Percentiles rank a stretch among this genome's conserved stretches.
phyloP scores from a whole-genome alignment of 2,113 vertebrate genomes.

The Hippocampus zosterae region DNA sequence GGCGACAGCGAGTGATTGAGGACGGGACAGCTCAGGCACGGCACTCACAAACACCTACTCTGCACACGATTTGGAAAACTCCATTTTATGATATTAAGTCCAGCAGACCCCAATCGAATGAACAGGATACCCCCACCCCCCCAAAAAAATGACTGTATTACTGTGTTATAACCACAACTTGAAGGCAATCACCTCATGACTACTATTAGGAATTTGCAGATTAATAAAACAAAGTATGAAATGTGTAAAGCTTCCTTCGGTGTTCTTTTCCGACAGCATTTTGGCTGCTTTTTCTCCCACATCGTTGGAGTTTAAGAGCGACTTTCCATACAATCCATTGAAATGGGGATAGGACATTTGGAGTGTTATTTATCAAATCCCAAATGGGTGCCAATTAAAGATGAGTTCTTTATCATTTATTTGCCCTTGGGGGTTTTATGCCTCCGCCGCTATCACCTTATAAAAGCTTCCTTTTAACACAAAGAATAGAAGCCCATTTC shows the following conservation, averaged over 20 bases:
- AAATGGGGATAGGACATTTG: slow-evolving; percentile 61
- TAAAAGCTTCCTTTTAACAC: slow-evolving; percentile 75
- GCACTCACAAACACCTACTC: background rate
- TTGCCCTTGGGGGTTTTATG: slow-evolving; percentile 73
- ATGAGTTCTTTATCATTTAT: slow-evolving; percentile 72
- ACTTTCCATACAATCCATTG: slow-evolving; percentile 57
- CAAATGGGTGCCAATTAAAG: slow-evolving; percentile 73
- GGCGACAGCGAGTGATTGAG: slow-evolving; percentile 65
- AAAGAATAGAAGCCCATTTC: slow-evolving; percentile 72
- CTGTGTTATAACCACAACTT: slow-evolving; percentile 27
- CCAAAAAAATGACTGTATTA: slow-evolving; percentile 1
- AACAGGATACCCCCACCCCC: slow-evolving; percentile 6
- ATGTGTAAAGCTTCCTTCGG: slow-evolving; percentile 50
- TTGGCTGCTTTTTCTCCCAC: slow-evolving; percentile 48
- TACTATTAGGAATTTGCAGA: slow-evolving; percentile 38
- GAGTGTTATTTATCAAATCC: slow-evolving; percentile 61
- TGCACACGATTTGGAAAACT: slow-evolving; percentile 10
- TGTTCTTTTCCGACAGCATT: slow-evolving; percentile 59
- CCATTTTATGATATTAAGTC: background rate
- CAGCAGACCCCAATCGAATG: background rate
- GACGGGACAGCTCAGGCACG: slow-evolving; percentile 7
- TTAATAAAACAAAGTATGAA: slow-evolving; percentile 36
- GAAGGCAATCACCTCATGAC: slow-evolving; percentile 28
- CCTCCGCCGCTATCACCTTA: slow-evolving; percentile 72
- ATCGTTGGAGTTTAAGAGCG: slow-evolving; percentile 64